Evolutionary conservation across 2,113 vertebrate genomes (phyloP).

Genomic region (Noctilio leporinus): DNA sequence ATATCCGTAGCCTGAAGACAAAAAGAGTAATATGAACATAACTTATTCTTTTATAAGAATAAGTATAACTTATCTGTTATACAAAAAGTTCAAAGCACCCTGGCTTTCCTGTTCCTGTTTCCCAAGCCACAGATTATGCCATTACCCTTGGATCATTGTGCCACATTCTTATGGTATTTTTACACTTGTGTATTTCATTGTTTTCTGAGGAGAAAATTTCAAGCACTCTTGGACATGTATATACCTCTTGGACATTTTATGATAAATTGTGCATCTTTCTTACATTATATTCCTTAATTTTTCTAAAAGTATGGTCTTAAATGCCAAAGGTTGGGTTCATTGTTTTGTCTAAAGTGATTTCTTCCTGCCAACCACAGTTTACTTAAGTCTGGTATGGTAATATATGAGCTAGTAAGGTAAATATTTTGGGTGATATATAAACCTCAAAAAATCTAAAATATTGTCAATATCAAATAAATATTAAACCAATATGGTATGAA

Average conservation of each 20-base stretch:
- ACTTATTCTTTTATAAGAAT: too few species aligned
- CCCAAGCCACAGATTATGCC: neutral
- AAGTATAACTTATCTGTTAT: too few species aligned
- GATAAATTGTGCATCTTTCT: neutral
- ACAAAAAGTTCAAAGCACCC: neutral
- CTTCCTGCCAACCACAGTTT: neutral
- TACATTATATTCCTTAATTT: neutral
- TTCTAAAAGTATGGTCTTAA: neutral
- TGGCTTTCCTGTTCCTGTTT: neutral
- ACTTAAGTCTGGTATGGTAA: neutral
- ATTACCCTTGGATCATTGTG: neutral
- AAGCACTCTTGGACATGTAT: neutral
- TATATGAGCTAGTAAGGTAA: neutral
- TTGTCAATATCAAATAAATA: neutral
- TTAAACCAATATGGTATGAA: neutral
- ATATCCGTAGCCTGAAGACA: neutral
- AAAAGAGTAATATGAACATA: neutral
- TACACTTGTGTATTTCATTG: neutral
- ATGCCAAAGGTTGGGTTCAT: neutral
- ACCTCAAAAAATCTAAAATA: neutral
- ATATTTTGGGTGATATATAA: neutral
- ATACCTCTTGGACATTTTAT: neutral
- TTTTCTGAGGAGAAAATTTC: neutral
- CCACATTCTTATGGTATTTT: neutral
- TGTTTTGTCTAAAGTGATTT: neutral